A percentile compares a stretch with the other conserved stretches of the same genome.
Conservation (phyloP, 2,797 vertebrate species). For the Poecilia gillii region DNA sequence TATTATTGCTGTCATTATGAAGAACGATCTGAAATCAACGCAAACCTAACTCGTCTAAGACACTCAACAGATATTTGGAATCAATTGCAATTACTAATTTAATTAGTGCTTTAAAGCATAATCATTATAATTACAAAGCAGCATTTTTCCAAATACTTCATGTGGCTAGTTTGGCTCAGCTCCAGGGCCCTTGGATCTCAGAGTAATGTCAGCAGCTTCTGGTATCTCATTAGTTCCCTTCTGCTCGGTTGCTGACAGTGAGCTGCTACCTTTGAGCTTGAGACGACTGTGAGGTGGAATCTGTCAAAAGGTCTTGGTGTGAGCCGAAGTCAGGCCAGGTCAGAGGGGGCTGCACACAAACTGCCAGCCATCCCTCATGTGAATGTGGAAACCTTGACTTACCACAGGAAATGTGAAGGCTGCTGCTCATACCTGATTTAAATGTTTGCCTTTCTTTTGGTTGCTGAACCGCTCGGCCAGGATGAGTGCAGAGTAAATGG, state of each 20-base stretch:
- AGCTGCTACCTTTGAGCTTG: conserved; percentile 72
- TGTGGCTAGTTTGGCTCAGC: conserved; percentile 43
- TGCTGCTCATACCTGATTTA: conserved; percentile 8
- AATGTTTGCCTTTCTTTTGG: neutral
- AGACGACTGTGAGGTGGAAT: conserved; percentile 57
- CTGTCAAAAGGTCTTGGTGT: conserved; percentile 56
- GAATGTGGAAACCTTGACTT: conserved; percentile 12
- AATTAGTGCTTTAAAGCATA: neutral
- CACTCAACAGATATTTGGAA: neutral
- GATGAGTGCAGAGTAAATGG: conserved; percentile 16
- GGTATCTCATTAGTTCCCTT: conserved; percentile 71
- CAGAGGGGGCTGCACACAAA: conserved; percentile 43
- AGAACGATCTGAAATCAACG: neutral
- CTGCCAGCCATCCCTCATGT: conserved; percentile 50
- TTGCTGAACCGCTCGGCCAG: neutral
- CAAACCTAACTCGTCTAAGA: neutral
- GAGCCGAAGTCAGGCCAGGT: conserved; percentile 40
- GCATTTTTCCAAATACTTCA: neutral
- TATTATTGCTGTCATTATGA: neutral
- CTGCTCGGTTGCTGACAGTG: conserved; percentile 55
- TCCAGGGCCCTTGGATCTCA: conserved; percentile 36
- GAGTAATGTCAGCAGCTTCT: conserved; percentile 59
- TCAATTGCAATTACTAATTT: neutral
- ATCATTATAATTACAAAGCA: neutral
- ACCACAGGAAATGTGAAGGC: conserved; percentile 18